A percentile compares a stretch with the other conserved stretches of the same genome.
phyloP scores from a whole-genome alignment of 2,113 vertebrate species.

The Cettia cetti region DNA sequence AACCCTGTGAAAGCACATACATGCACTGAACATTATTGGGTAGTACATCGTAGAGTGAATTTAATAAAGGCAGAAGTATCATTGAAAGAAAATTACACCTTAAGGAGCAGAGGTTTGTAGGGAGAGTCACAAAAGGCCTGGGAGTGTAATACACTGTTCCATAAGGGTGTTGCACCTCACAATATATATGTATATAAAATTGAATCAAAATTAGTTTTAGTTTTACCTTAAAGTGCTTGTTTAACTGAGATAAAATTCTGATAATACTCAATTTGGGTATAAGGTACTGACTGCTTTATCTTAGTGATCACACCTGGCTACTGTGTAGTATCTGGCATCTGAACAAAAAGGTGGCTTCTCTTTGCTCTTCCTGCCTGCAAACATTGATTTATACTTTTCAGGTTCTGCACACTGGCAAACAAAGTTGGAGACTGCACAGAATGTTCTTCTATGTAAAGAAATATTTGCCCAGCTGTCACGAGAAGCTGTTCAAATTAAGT shows the following conservation, averaged over 20 bases:
- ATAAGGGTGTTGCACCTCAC: not conserved
- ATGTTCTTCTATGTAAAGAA: slow-evolving; percentile 96
- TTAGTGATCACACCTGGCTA: fast-evolving
- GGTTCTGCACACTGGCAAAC: slow-evolving; percentile 92
- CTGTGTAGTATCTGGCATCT: not conserved
- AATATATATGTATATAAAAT: not conserved
- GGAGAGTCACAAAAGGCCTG: not conserved
- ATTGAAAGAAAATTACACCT: not conserved
- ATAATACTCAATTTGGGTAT: not conserved
- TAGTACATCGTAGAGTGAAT: not conserved
- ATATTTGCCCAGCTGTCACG: slow-evolving; percentile 96
- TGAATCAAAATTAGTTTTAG: not conserved
- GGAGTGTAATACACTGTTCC: not conserved
- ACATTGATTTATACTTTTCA: not conserved
- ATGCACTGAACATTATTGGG: not conserved
- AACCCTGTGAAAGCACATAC: not conserved
- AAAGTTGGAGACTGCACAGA: slow-evolving; percentile 93
- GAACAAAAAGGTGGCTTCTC: not conserved
- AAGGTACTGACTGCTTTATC: not conserved
- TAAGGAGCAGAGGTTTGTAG: not conserved
- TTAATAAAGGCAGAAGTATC: not conserved
- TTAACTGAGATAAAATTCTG: not conserved
- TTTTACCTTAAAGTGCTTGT: not conserved
- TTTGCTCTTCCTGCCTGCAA: not conserved
- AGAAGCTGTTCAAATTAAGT: slow-evolving; percentile 98